A percentile compares a stretch with the other conserved stretches of the same genome.
phyloP scores from a whole-genome alignment of 1,140 invertebrate species.

The Matsumurasca onukii region DNA sequence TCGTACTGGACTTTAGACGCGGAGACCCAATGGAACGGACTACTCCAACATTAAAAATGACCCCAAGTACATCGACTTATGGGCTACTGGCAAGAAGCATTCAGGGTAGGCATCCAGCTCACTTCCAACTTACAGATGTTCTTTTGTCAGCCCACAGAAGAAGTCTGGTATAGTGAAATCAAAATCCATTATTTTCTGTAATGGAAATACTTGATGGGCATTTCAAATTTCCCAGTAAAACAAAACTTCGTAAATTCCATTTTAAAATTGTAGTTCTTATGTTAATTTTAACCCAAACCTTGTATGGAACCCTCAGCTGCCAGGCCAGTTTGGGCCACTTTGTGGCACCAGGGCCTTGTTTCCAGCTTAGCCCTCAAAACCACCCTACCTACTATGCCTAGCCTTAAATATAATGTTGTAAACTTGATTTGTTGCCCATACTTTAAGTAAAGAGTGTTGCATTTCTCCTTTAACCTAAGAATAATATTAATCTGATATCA shows the following conservation, averaged over 20 bases:
- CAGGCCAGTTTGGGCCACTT: too few species aligned
- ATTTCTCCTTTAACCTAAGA: too few species aligned
- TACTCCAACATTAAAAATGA: not conserved
- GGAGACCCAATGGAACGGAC: constrained; percentile 1
- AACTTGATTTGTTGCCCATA: too few species aligned
- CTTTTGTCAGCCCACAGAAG: not conserved
- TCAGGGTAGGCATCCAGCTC: not conserved
- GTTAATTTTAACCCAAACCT: not conserved
- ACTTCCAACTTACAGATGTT: not conserved
- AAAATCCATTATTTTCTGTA: not conserved
- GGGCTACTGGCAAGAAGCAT: constrained; percentile 4
- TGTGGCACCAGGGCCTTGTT: too few species aligned
- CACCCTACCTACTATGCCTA: too few species aligned
- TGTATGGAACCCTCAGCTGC: too few species aligned
- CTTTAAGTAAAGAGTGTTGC: too few species aligned
- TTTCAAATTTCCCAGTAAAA: not conserved
- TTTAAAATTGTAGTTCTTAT: not conserved
- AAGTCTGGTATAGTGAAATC: not conserved
- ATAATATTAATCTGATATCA: too few species aligned
- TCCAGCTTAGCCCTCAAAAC: too few species aligned
- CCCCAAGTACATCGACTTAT: constrained; percentile 3
- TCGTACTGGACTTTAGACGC: constrained; percentile 12
- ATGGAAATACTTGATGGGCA: not conserved
- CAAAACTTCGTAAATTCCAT: not conserved
- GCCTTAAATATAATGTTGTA: too few species aligned